These are phyloP conservation scores for Eucidaris tribuloides DNA, from an alignment of 35 echinoderm and acorn worm species.

Conservation along the genomic window DNA sequence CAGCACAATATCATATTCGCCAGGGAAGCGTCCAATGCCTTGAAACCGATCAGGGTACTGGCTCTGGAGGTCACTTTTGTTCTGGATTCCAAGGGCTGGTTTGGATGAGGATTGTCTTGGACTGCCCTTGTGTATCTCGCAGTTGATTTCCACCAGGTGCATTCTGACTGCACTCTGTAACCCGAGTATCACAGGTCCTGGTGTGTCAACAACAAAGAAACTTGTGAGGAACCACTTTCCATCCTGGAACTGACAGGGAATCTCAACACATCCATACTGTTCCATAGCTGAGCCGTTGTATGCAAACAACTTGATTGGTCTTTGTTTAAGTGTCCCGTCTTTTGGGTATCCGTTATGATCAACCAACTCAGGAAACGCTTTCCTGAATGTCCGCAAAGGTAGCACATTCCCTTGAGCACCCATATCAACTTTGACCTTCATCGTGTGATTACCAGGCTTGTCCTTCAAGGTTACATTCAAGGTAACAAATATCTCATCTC, in stretches of 20 bases:
- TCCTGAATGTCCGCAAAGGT: slow-evolving; percentile 16
- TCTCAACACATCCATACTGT: neutral
- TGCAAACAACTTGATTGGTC: neutral
- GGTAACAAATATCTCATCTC: neutral
- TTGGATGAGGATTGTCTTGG: too few species aligned
- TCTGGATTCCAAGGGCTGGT: neutral
- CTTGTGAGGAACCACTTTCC: neutral
- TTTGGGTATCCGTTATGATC: neutral
- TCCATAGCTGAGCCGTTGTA: neutral
- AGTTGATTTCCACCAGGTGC: slow-evolving; percentile 22
- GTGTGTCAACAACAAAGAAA: neutral
- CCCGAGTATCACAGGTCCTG: slow-evolving; percentile 10
- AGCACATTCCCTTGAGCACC: slow-evolving; percentile 26
- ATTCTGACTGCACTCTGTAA: slow-evolving; percentile 8
- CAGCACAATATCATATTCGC: too few species aligned
- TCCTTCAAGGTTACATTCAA: slow-evolving; percentile 1
- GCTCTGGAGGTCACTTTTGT: neutral
- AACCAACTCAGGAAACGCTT: neutral
- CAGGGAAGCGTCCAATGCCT: neutral
- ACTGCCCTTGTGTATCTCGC: slow-evolving; percentile 1
- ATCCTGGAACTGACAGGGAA: neutral
- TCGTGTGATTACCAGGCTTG: slow-evolving; percentile 1
- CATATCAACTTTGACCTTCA: slow-evolving; percentile 24
- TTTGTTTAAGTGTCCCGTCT: neutral
- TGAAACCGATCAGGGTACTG: neutral